Percentiles rank a stretch among this genome's conserved stretches.
Conservation (phyloP, 2,113 vertebrate genomes). For the Eulacestoma nigropectus region DNA sequence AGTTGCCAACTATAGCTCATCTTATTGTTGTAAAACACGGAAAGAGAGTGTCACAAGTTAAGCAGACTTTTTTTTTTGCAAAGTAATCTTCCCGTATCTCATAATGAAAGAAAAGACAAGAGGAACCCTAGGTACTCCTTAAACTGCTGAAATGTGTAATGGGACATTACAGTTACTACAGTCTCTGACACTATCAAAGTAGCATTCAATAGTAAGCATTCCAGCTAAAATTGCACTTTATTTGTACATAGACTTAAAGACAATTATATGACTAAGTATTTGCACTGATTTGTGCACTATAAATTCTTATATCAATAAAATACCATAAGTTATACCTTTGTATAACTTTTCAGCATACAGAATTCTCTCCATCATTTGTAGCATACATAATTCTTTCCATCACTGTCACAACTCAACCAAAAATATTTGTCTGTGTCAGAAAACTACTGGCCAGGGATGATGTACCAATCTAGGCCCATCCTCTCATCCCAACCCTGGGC, state of each 20-base stretch:
- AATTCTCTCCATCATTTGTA: neutral
- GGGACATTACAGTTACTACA: neutral
- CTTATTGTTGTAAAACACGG: neutral
- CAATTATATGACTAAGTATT: neutral
- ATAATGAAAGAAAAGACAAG: neutral
- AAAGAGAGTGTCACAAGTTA: neutral
- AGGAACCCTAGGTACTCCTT: neutral
- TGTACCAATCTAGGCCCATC: neutral
- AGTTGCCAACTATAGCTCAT: neutral
- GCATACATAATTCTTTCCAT: neutral
- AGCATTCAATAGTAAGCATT: neutral
- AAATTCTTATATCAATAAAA: neutral
- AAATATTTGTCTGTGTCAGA: neutral
- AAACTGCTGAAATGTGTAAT: neutral
- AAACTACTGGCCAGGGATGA: neutral
- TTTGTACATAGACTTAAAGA: neutral
- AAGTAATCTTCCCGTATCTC: neutral
- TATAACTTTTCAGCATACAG: neutral
- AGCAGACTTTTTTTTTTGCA: neutral
- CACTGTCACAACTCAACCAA: neutral
- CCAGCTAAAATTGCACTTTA: neutral
- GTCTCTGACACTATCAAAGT: neutral
- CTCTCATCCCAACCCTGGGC: neutral
- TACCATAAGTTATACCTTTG: neutral
- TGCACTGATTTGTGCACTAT: neutral